phyloP scores from a whole-genome alignment of 2,888 invertebrate genomes.

The Apoderus coryli region DNA sequence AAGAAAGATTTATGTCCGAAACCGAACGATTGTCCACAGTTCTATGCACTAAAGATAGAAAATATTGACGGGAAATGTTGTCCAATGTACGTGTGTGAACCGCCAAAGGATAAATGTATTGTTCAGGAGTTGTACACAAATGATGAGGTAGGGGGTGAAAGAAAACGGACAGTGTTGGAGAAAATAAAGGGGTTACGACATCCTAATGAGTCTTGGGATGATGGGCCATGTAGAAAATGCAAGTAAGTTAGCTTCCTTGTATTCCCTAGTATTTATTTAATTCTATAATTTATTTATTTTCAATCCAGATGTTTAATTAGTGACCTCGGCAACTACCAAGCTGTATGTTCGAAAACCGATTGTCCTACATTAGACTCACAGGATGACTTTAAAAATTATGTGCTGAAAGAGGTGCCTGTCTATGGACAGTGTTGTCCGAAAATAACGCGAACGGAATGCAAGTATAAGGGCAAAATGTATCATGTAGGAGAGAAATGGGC shows the following conservation, averaged over 20 bases:
- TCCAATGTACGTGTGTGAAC: constrained; percentile 45
- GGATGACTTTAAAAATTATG: constrained; percentile 38
- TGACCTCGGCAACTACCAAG: constrained; percentile 25
- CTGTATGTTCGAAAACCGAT: constrained; percentile 36
- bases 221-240: constrained; percentile 56
- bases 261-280: too few relatives aligned
- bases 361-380: constrained; percentile 36
- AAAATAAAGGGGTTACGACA: constrained; percentile 40
- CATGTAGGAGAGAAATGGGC: constrained; percentile 47
- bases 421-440: constrained; percentile 51
- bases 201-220: constrained; percentile 48
- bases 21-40: constrained; percentile 43
- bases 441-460: constrained; percentile 43
- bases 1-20: constrained; percentile 45
- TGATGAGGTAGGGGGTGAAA: constrained; percentile 40
- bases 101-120: constrained; percentile 50
- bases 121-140: constrained; percentile 42
- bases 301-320: too few relatives aligned
- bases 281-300: too few relatives aligned
- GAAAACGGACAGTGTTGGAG: constrained; percentile 25
- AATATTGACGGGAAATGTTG: constrained; percentile 42
- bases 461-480: constrained; percentile 28
- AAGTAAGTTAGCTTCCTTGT: constrained; percentile 34
- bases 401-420: constrained; percentile 36
- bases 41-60: constrained; percentile 35